These are phyloP conservation scores for Cydia fagiglandana DNA, from an alignment of 1,140 invertebrate genomes.

Conservation along the genomic window DNA sequence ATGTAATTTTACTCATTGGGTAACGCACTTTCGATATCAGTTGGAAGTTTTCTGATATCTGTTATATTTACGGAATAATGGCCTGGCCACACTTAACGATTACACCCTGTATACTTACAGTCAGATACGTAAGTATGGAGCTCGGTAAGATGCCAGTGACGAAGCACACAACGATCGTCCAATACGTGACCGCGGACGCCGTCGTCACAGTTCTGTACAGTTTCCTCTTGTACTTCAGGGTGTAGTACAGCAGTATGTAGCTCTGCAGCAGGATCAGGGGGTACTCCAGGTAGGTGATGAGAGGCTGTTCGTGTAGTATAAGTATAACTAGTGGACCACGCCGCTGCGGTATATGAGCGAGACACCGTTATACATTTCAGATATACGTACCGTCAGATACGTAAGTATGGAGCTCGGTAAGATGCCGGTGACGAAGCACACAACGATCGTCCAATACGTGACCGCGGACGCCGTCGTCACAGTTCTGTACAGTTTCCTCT, in stretches of 20 bases:
- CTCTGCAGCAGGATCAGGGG: constrained; percentile 85
- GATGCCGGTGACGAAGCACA: constrained; percentile 75
- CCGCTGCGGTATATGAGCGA: too few species aligned
- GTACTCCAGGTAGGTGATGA: constrained; percentile 86
- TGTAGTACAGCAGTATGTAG: constrained; percentile 83
- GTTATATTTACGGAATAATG: too few species aligned
- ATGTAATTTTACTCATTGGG: too few species aligned
- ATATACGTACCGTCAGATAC: constrained; percentile 80
- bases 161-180: constrained; percentile 73
- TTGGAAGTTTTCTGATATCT: too few species aligned
- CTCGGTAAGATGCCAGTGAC: constrained; percentile 79
- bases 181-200: constrained; percentile 73
- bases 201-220: constrained; percentile 67
- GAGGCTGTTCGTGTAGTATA: constrained; percentile 82
- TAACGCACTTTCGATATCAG: too few species aligned
- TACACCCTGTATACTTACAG: constrained; percentile 82
- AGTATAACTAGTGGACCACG: too few species aligned
- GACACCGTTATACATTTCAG: too few species aligned
- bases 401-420: constrained; percentile 80
- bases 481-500: constrained; percentile 71
- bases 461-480: constrained; percentile 58
- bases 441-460: constrained; percentile 76
- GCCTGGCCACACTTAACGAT: too few species aligned
- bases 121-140: constrained; percentile 79
- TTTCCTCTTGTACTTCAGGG: constrained; percentile 81